Base-by-base conservation (phyloP, 1,140 invertebrate genomes). In the Bombus impatiens region DNA sequence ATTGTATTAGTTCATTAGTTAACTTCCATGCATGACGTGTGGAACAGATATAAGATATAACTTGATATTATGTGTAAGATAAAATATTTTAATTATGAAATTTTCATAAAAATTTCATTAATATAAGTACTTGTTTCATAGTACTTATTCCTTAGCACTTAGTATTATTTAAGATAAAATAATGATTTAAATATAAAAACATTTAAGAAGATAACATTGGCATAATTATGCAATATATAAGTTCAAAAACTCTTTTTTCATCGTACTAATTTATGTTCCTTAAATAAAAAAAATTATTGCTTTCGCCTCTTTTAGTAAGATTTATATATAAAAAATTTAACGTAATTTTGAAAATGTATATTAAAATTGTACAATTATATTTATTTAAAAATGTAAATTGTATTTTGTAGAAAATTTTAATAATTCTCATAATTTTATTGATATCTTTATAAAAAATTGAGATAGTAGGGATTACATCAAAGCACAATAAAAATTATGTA, bases 341-440 rank as follows among this genome's bases (percentile, higher is more conserved):
- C 67, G 74, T 18, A n/a, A n/a, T 59, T 72, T 28, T 57, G 65
- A 37, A 74, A 42, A 65, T 82, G 59, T 76, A 75, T 47, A 86
- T 42, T 71, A 57, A 67, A 82, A 82, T 70, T 76, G 37, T 77
- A 53, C 15, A 81, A 67, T 86, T 67, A 62, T 82, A 82, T 82
- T 82, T 76, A 86, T 86, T 86, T 71, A 62, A 70, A 82, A 57
- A 37, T 86, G 47, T 75, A 37, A 44, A 70, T 76, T 76, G n/a
- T 82, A 86, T 37, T 65, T 85, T 88, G 8, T 72, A 88, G 67
- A 78, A 65, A 85, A 37, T 35, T 78, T 88, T 67, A 82, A 88
- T 47, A 86, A 86, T 82, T 88, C 25, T 70, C 4, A 57, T 57
- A 35, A 77, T 77, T 53, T 68, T 75, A 77, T 78, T 78, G 67